Base-by-base conservation (phyloP, 2,113 vertebrate genomes). In the Herpetotheres cachinnans region DNA sequence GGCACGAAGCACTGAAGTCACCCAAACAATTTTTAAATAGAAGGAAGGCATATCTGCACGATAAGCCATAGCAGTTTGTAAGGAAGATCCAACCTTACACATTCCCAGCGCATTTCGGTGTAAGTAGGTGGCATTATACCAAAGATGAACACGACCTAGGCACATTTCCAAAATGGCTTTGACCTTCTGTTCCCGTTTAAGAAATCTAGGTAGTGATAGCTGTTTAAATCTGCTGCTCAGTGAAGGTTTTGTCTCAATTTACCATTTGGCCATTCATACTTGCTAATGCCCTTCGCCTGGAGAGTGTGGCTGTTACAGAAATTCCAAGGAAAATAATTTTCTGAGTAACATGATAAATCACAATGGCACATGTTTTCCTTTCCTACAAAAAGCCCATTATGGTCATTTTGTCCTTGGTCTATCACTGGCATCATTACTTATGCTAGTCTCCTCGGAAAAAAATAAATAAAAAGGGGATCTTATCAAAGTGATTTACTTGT, bases 401-500 rank as follows among this genome's bases (percentile, higher is more conserved):
- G 97, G 92, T 97, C 95, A 95, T 96, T 97, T 94, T 96, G 97
- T 97, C 97, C 98, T 98, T 97, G 98, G 86, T 96, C 92, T 97
- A 97, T 91, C 88, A 16, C 88, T 95, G 94, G 84, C 93, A 96
- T 96, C 94, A 97, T 98, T 98, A 97, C 97, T 98, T 97, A 97
- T 96, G 97, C 97, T 91, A 26, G 55, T 96, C 96, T 96, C 94
- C 82, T 94, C 72, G 20, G 96, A 92, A 86, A 96, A 77, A 78
- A 71, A 89, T 71, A 86, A 96, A 91, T 93, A 93, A 92, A 83
- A 79, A 89, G 67, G 9, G 97, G 95, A 97, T 98, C 97, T 98
- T 98, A 98, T 98, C 96, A 65, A 97, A 97, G 97, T 98, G 98
- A 98, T 98, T 98, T 98, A 98, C 97, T 98, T 97, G 97, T 96